phyloP scores from a whole-genome alignment of 2,113 vertebrate genomes.

The crab-eating macaque (Macaca fascicularis) region DNA sequence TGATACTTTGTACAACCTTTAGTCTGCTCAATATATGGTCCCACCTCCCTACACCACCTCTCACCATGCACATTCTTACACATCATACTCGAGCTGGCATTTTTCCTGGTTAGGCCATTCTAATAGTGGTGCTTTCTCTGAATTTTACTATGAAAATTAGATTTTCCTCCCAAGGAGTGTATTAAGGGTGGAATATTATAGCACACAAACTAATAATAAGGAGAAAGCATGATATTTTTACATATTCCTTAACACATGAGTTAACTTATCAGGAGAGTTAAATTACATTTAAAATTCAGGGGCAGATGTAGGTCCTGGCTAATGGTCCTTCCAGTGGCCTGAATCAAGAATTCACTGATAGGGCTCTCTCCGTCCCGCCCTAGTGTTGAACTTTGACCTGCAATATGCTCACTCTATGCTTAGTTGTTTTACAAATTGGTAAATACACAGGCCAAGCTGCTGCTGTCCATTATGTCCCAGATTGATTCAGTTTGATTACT shows the following conservation, averaged over 20 bases:
- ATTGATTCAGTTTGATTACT: neutral
- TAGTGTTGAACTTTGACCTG: conserved; percentile 63
- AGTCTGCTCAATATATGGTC: neutral
- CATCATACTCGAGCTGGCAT: neutral
- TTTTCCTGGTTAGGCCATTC: neutral
- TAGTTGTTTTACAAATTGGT: conserved; percentile 52
- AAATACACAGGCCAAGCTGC: conserved; percentile 52
- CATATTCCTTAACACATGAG: conserved; percentile 18
- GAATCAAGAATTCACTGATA: conserved; percentile 16
- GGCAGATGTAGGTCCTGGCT: conserved; percentile 47
- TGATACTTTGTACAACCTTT: neutral
- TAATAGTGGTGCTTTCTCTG: neutral
- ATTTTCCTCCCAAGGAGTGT: neutral
- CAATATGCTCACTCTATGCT: conserved; percentile 28
- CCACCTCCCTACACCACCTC: neutral
- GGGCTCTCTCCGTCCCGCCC: neutral
- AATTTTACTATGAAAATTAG: neutral
- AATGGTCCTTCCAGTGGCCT: neutral
- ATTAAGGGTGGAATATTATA: neutral
- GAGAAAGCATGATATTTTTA: neutral
- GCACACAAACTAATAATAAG: neutral
- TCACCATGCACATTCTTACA: neutral
- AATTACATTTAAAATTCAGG: conserved; percentile 56
- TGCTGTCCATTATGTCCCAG: neutral
- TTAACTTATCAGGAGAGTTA: conserved; percentile 40